Evolutionary conservation across 2,888 invertebrate species (phyloP).

Genomic region (Drosophila nigricruria): DNA sequence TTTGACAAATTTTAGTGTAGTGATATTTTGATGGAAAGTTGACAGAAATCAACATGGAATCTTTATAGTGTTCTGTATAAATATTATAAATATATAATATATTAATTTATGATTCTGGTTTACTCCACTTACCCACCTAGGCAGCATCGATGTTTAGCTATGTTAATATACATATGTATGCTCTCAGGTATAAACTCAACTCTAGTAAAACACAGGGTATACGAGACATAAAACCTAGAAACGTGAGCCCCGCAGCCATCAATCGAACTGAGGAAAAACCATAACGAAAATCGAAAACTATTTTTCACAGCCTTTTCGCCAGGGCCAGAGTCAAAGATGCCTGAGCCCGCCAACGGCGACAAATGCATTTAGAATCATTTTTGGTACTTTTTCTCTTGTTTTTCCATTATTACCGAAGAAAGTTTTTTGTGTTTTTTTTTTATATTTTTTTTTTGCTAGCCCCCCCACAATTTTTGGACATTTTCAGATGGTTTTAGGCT

Average conservation of each 20-base stretch:
- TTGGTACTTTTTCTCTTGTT: slow-evolving; percentile 24
- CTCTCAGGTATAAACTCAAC: not conserved
- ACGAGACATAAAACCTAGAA: slow-evolving; percentile 31
- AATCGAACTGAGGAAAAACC: slow-evolving; percentile 61
- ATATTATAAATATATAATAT: too few relatives aligned
- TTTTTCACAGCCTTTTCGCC: slow-evolving; percentile 64
- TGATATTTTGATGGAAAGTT: not conserved
- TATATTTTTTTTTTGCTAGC: slow-evolving; percentile 46
- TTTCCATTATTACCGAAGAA: slow-evolving; percentile 60
- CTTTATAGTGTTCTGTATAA: not conserved
- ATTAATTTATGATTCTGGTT: too few relatives aligned
- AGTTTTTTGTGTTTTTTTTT: slow-evolving; percentile 54
- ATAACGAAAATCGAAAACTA: slow-evolving; percentile 76
- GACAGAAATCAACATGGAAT: not conserved
- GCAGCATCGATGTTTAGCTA: not conserved
- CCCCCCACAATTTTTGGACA: slow-evolving; percentile 47
- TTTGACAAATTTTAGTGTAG: not conserved
- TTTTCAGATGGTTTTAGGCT: slow-evolving; percentile 56
- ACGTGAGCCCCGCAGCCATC: slow-evolving; percentile 77
- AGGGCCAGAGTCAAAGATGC: slow-evolving; percentile 59
- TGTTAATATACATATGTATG: too few relatives aligned
- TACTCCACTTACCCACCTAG: too few relatives aligned
- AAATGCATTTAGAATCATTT: slow-evolving; percentile 67
- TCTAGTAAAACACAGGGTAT: slow-evolving; percentile 19
- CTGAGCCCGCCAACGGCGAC: slow-evolving; percentile 59